phyloP scores from a whole-genome alignment of 2,113 vertebrate species.

The Seriola dumerili region DNA sequence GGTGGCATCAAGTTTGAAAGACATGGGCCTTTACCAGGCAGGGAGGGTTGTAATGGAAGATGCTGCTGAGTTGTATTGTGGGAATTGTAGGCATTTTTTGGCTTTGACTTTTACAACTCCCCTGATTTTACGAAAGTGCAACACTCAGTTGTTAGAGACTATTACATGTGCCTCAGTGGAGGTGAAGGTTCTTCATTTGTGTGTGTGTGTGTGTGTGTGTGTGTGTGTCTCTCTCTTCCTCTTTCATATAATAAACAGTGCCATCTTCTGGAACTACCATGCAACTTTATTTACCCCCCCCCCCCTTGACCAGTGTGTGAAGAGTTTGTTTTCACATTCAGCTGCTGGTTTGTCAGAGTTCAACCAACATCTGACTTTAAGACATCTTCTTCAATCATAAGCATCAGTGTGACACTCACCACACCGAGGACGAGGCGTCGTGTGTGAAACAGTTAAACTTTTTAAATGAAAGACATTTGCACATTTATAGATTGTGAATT shows the following conservation, averaged over 20 bases:
- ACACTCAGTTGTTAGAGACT: too few species aligned
- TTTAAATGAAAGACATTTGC: neutral
- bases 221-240: neutral
- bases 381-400: neutral
- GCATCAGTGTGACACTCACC: too few species aligned
- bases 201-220: too few species aligned
- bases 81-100: neutral
- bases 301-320: neutral
- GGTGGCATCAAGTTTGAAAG: neutral
- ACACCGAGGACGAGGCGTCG: neutral
- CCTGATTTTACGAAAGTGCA: too few species aligned
- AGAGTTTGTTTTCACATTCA: neutral
- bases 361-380: neutral
- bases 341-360: neutral
- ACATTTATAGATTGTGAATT: neutral
- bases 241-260: constrained; percentile 42
- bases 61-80: neutral
- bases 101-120: too few species aligned
- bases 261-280: constrained; percentile 60
- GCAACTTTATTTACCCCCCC: constrained; percentile 5
- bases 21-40: neutral
- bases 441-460: neutral
- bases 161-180: too few species aligned
- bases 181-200: too few species aligned
- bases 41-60: too few species aligned